phyloP scores from a whole-genome alignment of 2,113 vertebrate genomes.

The Sinosuthora webbiana region DNA sequence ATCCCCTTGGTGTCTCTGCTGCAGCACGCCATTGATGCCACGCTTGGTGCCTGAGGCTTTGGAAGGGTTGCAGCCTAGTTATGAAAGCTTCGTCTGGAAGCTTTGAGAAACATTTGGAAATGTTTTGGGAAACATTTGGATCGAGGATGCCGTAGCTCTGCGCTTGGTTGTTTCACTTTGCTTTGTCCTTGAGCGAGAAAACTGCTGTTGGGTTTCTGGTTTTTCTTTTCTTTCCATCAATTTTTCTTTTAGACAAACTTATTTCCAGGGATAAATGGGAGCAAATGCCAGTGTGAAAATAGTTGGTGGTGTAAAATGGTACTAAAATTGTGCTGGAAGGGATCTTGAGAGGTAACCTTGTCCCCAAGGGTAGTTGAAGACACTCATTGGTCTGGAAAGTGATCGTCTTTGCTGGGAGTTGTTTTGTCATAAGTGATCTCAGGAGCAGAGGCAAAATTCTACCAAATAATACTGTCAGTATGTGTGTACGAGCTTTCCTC shows the following conservation, averaged over 20 bases:
- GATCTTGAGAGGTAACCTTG: background rate
- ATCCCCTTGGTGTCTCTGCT: background rate
- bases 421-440: background rate
- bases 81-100: constrained; percentile 30
- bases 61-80: background rate
- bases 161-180: background rate
- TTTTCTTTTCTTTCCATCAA: background rate
- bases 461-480: background rate
- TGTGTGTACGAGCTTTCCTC: background rate
- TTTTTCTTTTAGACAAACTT: background rate
- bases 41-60: background rate
- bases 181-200: constrained; percentile 15
- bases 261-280: constrained; percentile 1
- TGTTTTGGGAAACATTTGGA: constrained; percentile 49
- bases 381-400: background rate
- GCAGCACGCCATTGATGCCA: rapidly evolving
- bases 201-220: background rate
- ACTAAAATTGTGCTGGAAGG: background rate
- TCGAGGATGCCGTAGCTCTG: background rate
- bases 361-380: background rate
- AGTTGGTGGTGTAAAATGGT: background rate
- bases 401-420: background rate
- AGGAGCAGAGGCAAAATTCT: constrained; percentile 4
- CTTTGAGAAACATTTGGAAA: constrained; percentile 54
- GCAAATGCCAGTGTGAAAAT: background rate